These are phyloP conservation scores for Echinarachnius parma DNA, from an alignment of 53 echinoderm and acorn worm genomes.

Conservation along the genomic window DNA sequence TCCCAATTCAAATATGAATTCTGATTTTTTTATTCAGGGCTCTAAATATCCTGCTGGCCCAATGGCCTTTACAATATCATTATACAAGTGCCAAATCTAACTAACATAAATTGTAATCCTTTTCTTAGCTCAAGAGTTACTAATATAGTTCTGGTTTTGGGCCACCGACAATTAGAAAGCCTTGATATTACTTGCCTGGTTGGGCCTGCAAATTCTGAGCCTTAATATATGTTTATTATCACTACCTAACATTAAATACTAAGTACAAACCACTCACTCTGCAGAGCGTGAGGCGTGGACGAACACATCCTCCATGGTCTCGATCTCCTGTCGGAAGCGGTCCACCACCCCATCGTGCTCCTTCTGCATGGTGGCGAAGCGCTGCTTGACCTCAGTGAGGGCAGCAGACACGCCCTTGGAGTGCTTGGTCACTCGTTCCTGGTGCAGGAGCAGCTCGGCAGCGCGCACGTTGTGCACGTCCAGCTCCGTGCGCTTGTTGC, in stretches of 20 bases:
- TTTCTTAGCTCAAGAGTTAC: too few species aligned
- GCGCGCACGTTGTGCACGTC: constrained; percentile 97
- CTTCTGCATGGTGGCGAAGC: constrained; percentile 83
- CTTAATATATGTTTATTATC: not conserved
- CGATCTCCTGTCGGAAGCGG: constrained; percentile 80
- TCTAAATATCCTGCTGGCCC: too few species aligned
- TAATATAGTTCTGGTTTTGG: too few species aligned
- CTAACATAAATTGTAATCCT: too few species aligned
- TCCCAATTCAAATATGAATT: too few species aligned
- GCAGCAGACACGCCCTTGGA: constrained; percentile 88
- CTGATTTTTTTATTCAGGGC: too few species aligned
- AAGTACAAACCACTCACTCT: constrained; percentile 14
- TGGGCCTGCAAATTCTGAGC: not conserved
- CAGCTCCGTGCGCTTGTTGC: constrained; percentile 80
- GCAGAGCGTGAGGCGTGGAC: constrained; percentile 68
- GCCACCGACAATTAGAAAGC: not conserved
- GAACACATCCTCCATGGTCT: constrained; percentile 84
- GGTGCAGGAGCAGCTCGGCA: constrained; percentile 89
- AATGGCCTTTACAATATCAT: too few species aligned
- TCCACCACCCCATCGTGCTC: constrained; percentile 88
- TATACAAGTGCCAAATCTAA: too few species aligned
- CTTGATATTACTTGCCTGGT: not conserved
- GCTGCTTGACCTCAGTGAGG: constrained; percentile 76
- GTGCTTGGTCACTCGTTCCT: constrained; percentile 81
- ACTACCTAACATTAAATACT: not conserved